Percentiles rank a stretch among this genome's conserved stretches.
These are phyloP conservation scores for Amblyjoppa proteus DNA, from an alignment of 2,888 invertebrate genomes.

Conservation along the genomic window DNA sequence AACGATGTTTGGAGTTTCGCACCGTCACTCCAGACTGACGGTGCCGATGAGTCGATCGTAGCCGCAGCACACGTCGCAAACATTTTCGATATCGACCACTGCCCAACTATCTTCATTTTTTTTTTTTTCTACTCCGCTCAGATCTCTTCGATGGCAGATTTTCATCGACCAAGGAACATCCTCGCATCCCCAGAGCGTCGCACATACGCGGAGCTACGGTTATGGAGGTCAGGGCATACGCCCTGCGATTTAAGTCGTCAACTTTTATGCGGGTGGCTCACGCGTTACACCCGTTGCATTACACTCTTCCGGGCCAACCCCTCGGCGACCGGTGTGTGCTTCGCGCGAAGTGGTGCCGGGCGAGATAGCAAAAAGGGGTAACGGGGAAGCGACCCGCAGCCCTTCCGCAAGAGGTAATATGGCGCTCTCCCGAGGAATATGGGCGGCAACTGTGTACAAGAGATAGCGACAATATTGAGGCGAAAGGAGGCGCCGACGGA, in stretches of 20 bases:
- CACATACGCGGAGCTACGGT: conserved; percentile 28
- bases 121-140: background rate
- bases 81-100: no score
- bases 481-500: conserved; percentile 64
- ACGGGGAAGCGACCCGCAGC: conserved; percentile 42
- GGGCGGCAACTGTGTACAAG: conserved; percentile 83
- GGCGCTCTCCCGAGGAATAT: conserved; percentile 82
- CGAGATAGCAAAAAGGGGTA: conserved; percentile 66
- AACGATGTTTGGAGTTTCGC: no score
- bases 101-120: no score
- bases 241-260: conserved; percentile 83
- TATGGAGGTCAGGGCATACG: conserved; percentile 77
- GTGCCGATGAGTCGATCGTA: no score
- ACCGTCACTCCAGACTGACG: no score
- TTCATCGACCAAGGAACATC: background rate
- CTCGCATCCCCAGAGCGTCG: conserved; percentile 4
- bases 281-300: conserved; percentile 73
- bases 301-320: conserved; percentile 26
- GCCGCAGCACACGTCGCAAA: no score
- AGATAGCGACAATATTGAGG: conserved; percentile 83
- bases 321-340: conserved; percentile 58
- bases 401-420: conserved; percentile 79
- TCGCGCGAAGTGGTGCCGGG: conserved; percentile 72
- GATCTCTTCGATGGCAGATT: background rate
- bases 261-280: conserved; percentile 84